Evolutionary conservation across 2,797 vertebrate genomes (phyloP), one percentile per base, ranked within the genome.

Genomic region (Pteronotus mesoamericanus): DNA sequence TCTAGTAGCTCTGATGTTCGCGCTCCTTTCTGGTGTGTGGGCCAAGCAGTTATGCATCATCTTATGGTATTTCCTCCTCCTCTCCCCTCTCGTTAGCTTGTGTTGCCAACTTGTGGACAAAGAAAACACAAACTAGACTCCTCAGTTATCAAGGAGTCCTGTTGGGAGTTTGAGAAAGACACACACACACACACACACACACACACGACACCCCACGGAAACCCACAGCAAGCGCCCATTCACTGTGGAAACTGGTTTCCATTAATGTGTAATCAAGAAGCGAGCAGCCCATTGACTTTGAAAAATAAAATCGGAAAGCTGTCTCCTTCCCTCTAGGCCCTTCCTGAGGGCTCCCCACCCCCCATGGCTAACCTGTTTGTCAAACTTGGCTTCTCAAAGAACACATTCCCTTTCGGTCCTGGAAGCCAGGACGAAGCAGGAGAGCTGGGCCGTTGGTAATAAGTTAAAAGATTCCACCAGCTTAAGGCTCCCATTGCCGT

Each of bases 381-480:
- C 96, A 90, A 97, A 97, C 0, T 64, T 79, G 97, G 94, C 96
- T 95, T 96, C 77, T 77, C 26, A 57, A 88, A 93, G 90, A 89
- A 48, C 96, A 88, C 91, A 77, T 87, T n/a, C 94, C 59, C 95
- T 97, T 97, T 97, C n/a, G 96, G 97, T 97, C 55, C 64, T 51
- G 59, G 93, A 55, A 84, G 95, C 93, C 94, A 97, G 96, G 55
- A 48, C 96, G 88, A 89, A 98, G 97, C 97, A 93, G 93, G 97
- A 98, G 98, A 97, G 97, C 97, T 97, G 97, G 95, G 97, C 97
- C 98, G 96, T 96, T 94, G 93, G 85, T 97, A 98, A 98, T 95
- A 97, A 98, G 97, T 97, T 97, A 98, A 98, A 98, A 98, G 98
- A 98, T 98, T 98, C 98, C 96, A 77, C 97, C 98, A 98, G 98